Percentiles rank a stretch among this genome's conserved stretches.
Evolutionary conservation across 2,113 vertebrate species (phyloP).

Genomic region (Apaloderma vittatum): DNA sequence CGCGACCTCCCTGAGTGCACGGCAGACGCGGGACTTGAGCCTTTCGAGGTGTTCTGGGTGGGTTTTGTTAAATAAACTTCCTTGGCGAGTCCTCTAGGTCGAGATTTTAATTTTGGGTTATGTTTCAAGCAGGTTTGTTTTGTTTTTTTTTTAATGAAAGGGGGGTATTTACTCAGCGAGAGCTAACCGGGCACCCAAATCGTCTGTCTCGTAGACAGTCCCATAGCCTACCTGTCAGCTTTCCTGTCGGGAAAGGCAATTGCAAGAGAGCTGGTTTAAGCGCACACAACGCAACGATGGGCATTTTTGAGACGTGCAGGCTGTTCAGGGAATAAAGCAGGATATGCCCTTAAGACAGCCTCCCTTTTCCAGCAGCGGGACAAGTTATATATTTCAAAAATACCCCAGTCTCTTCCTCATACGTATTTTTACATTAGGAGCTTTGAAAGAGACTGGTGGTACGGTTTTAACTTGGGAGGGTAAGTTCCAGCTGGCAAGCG

Average conservation of each 20-base stretch:
- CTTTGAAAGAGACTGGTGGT: not conserved
- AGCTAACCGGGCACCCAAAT: accelerated
- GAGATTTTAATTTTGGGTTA: not conserved
- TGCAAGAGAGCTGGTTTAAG: accelerated
- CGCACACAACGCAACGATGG: accelerated
- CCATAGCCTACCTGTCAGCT: accelerated
- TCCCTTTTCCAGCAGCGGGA: not conserved
- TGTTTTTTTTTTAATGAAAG: not conserved
- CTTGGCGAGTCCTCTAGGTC: not conserved
- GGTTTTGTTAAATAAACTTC: not conserved
- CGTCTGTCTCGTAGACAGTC: accelerated
- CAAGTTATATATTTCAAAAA: accelerated
- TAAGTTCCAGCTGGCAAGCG: not conserved
- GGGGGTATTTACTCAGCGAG: not conserved
- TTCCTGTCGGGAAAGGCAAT: not conserved
- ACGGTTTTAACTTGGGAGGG: not conserved
- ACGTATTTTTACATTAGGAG: accelerated
- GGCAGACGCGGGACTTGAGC: not conserved
- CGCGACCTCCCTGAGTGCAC: too few relatives aligned
- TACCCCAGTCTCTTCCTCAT: not conserved
- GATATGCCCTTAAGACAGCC: not conserved
- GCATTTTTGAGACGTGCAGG: accelerated
- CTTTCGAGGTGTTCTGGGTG: not conserved
- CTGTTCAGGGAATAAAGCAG: not conserved
- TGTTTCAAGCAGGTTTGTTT: not conserved